These are phyloP conservation scores for Genyomyrus donnyi DNA, from an alignment of 2,113 vertebrate genomes.

Conservation along the genomic window DNA sequence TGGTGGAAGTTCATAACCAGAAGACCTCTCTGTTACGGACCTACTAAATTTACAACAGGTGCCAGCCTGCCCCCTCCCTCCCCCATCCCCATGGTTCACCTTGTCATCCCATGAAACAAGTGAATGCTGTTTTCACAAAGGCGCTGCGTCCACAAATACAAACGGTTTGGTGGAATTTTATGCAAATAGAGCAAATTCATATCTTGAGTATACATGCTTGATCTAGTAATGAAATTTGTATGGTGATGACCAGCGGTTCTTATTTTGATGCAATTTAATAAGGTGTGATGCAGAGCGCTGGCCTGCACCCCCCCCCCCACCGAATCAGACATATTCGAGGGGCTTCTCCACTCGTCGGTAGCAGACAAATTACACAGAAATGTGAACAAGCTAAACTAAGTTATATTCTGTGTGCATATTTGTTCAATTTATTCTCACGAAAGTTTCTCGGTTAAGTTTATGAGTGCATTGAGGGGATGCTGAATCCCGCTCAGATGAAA, in stretches of 20 bases:
- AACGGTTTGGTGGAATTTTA: background rate
- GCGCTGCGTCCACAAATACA: background rate
- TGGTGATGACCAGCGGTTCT: background rate
- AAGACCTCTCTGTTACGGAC: background rate
- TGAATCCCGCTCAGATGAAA: background rate
- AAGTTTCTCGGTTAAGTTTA: background rate
- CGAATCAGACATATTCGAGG: background rate
- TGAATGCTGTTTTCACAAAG: background rate
- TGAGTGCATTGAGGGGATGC: background rate
- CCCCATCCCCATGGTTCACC: background rate
- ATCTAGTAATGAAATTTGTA: slow-evolving; percentile 1
- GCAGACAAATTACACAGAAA: background rate
- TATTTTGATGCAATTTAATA: background rate
- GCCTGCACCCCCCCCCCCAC: background rate
- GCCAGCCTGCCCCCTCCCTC: background rate
- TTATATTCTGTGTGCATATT: background rate
- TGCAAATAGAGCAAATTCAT: background rate
- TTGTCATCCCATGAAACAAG: background rate
- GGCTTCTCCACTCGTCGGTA: background rate
- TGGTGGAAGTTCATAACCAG: background rate
- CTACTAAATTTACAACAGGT: background rate
- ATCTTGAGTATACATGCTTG: background rate
- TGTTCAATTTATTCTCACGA: background rate
- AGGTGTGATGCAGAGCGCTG: background rate
- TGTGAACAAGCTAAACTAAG: background rate